Conservation (phyloP, 2,113 vertebrate species). For the Melanerpes formicivorus region DNA sequence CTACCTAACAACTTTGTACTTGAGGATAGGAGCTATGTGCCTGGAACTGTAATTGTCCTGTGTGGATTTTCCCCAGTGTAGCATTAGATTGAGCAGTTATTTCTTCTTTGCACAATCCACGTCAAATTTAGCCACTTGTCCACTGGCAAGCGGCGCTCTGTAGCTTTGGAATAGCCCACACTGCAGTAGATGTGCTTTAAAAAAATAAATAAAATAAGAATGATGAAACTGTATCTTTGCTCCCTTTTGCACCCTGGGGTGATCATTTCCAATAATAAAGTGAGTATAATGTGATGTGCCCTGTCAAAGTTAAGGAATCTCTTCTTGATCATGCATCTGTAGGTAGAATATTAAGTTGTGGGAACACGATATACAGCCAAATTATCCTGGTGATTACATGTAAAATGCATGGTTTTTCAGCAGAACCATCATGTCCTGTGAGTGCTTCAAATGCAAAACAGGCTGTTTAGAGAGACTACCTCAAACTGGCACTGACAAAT, state of each 20-base stretch:
- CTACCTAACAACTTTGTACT: not conserved
- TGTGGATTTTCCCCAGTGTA: not conserved
- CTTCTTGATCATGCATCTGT: conserved; percentile 65
- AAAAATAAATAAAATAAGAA: not conserved
- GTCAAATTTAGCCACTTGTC: not conserved
- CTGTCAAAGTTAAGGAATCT: conserved; percentile 66
- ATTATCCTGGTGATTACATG: conserved; percentile 66
- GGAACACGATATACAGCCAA: conserved; percentile 45
- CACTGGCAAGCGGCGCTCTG: conserved; percentile 56
- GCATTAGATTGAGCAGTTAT: not conserved
- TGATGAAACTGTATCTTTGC: conserved; percentile 30
- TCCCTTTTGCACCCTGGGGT: conserved; percentile 57
- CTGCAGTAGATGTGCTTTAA: not conserved
- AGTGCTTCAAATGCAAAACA: conserved; percentile 66
- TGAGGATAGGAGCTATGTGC: not conserved
- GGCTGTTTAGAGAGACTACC: conserved; percentile 43
- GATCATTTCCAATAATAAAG: conserved; percentile 72
- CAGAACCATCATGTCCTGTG: conserved; percentile 34
- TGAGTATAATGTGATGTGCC: conserved; percentile 69
- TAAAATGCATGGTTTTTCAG: conserved; percentile 58
- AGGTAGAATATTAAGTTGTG: conserved; percentile 68
- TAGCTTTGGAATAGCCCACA: conserved; percentile 27
- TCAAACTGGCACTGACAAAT: conserved; percentile 60
- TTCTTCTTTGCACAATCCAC: not conserved
- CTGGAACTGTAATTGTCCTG: not conserved